phyloP scores from a whole-genome alignment of 35 echinoderm and acorn worm genomes.

The Apostichopus californicus region DNA sequence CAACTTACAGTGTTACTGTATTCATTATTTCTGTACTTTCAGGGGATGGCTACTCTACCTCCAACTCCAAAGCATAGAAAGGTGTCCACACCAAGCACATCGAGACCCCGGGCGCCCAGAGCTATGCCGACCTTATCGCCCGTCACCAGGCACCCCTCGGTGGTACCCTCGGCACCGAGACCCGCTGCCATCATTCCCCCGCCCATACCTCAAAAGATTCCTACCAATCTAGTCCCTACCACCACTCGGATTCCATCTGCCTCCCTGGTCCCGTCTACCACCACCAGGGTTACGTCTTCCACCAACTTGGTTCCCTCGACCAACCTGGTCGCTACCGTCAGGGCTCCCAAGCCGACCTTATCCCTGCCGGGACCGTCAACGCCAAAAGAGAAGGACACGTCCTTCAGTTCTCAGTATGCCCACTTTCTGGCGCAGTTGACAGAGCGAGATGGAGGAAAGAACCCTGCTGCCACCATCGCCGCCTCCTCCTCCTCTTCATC shows the following conservation, averaged over 20 bases:
- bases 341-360: background rate
- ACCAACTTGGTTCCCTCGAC: background rate
- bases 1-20: too few species aligned
- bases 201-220: background rate
- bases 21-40: background rate
- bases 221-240: background rate
- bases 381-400: constrained; percentile 16
- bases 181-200: background rate
- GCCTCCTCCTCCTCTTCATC: background rate
- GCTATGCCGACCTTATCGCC: background rate
- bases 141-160: background rate
- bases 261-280: background rate
- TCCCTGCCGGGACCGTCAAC: background rate
- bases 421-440: constrained; percentile 70
- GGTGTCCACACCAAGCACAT: background rate
- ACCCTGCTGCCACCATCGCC: too few species aligned
- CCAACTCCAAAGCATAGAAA: constrained; percentile 26
- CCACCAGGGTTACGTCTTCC: background rate
- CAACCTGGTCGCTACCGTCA: background rate
- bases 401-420: constrained; percentile 77
- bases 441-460: background rate
- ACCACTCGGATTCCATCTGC: background rate
- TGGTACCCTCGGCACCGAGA: background rate
- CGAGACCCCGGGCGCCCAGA: background rate
- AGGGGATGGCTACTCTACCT: constrained; percentile 7